These are phyloP conservation scores for Xiphydria camelus DNA, from an alignment of 2,888 invertebrate genomes.

Conservation along the genomic window DNA sequence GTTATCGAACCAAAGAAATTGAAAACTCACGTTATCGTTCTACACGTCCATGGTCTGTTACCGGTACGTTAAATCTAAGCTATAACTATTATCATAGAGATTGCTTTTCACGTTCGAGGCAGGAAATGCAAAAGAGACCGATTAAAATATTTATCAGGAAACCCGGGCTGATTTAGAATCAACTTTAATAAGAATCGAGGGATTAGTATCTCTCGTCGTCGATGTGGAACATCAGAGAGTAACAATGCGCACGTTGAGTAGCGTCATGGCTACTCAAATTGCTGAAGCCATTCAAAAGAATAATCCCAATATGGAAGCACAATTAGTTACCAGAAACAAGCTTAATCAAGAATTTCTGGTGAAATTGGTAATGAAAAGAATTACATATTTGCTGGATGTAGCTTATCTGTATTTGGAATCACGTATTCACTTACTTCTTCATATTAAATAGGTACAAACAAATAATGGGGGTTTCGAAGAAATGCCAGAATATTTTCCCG, in stretches of 20 bases:
- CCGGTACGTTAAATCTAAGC: slow-evolving; percentile 42
- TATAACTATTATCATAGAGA: not conserved
- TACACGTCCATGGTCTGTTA: slow-evolving; percentile 51
- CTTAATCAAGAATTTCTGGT: slow-evolving; percentile 56
- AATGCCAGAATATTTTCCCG: slow-evolving; percentile 53
- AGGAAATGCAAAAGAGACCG: not conserved
- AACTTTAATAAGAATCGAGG: slow-evolving; percentile 53
- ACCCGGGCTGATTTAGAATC: slow-evolving; percentile 53
- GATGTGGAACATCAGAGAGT: slow-evolving; percentile 57
- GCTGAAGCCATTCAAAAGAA: slow-evolving; percentile 53
- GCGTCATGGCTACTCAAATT: slow-evolving; percentile 52
- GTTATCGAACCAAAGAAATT: slow-evolving; percentile 54
- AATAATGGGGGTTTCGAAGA: slow-evolving; percentile 45
- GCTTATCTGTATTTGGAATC: too few species aligned
- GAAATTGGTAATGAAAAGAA: slow-evolving; percentile 46
- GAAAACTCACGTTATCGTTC: slow-evolving; percentile 50
- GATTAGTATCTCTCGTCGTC: slow-evolving; percentile 54
- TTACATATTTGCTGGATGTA: too few species aligned
- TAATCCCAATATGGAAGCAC: slow-evolving; percentile 52
- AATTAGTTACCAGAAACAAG: slow-evolving; percentile 55
- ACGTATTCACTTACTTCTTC: not conserved
- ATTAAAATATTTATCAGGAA: slow-evolving; percentile 37
- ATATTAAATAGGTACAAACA: slow-evolving; percentile 34
- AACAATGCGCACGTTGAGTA: slow-evolving; percentile 55
- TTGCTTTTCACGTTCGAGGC: not conserved